These are phyloP conservation scores for Anoplopoma fimbria DNA, from an alignment of 2,113 vertebrate species.

Conservation along the genomic window DNA sequence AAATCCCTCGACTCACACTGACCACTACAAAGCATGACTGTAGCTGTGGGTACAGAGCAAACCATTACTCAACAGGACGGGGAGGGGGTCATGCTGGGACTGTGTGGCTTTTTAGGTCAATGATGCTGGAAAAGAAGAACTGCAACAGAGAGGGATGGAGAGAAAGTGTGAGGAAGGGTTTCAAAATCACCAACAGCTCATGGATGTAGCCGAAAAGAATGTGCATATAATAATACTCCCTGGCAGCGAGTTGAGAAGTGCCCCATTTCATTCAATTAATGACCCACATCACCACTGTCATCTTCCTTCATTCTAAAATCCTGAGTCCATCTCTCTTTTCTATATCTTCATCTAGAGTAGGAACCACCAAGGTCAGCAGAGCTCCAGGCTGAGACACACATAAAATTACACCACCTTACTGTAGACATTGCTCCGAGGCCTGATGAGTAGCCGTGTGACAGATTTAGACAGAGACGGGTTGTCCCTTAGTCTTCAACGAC, in stretches of 20 bases:
- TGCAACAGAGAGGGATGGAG: not conserved
- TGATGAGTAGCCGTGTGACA: conserved; percentile 39
- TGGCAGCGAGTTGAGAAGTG: conserved; percentile 29
- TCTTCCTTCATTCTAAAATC: conserved; percentile 45
- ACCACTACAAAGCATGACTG: conserved; percentile 33
- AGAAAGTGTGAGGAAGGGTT: conserved; percentile 6
- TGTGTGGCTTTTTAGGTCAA: conserved; percentile 66
- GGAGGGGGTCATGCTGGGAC: conserved; percentile 39
- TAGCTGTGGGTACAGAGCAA: conserved; percentile 38
- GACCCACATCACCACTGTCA: conserved; percentile 61
- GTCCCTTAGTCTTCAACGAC: conserved; percentile 39
- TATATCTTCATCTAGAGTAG: conserved; percentile 22
- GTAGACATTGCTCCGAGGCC: conserved; percentile 17
- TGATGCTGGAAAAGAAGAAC: conserved; percentile 19
- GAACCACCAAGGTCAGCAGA: conserved; percentile 35
- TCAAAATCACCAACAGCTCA: conserved; percentile 19
- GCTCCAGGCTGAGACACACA: conserved; percentile 23
- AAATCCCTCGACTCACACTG: conserved; percentile 38
- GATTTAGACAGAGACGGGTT: conserved; percentile 48
- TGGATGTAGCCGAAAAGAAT: conserved; percentile 43
- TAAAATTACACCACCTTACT: conserved; percentile 20
- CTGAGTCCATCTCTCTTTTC: conserved; percentile 47
- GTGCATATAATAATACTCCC: conserved; percentile 25
- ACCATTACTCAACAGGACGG: conserved; percentile 37
- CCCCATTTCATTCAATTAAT: conserved; percentile 47